These are phyloP conservation scores for Cylas formicarius DNA, from an alignment of 1,140 invertebrate genomes.

Conservation along the genomic window DNA sequence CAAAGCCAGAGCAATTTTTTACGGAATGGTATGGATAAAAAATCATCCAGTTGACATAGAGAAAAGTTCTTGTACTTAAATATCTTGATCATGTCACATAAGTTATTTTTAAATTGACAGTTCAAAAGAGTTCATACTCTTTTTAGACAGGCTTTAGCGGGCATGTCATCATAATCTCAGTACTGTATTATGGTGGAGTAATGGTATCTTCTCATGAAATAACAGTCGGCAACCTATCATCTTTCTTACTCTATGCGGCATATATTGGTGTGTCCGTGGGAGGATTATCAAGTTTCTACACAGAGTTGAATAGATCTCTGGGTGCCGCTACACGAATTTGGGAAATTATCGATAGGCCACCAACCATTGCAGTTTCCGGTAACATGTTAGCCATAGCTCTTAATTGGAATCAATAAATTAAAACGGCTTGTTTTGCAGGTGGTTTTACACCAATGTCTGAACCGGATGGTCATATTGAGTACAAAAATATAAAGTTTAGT, in stretches of 20 bases:
- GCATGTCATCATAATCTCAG: constrained; percentile 84
- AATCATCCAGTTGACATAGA: neutral
- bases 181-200: constrained; percentile 87
- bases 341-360: constrained; percentile 78
- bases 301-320: constrained; percentile 86
- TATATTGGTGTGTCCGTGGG: constrained; percentile 86
- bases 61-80: no score
- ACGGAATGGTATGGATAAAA: constrained; percentile 66
- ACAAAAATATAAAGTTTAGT: constrained; percentile 59
- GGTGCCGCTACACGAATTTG: constrained; percentile 85
- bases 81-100: no score
- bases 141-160: constrained; percentile 76
- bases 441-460: constrained; percentile 45
- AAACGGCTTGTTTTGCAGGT: constrained; percentile 43
- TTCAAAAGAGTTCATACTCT: constrained; percentile 52
- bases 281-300: constrained; percentile 83
- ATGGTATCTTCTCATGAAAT: constrained; percentile 77
- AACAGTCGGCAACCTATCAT: constrained; percentile 82
- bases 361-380: constrained; percentile 62
- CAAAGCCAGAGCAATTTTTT: constrained; percentile 80
- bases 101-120: constrained; percentile 1
- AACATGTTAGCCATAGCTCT: no score
- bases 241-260: constrained; percentile 87
- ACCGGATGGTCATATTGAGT: constrained; percentile 59
- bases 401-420: constrained; percentile 1